Percentiles rank a stretch among this genome's conserved stretches.
Evolutionary conservation across 1,140 invertebrate genomes (phyloP).

Genomic region (Drosophila trapezifrons): DNA sequence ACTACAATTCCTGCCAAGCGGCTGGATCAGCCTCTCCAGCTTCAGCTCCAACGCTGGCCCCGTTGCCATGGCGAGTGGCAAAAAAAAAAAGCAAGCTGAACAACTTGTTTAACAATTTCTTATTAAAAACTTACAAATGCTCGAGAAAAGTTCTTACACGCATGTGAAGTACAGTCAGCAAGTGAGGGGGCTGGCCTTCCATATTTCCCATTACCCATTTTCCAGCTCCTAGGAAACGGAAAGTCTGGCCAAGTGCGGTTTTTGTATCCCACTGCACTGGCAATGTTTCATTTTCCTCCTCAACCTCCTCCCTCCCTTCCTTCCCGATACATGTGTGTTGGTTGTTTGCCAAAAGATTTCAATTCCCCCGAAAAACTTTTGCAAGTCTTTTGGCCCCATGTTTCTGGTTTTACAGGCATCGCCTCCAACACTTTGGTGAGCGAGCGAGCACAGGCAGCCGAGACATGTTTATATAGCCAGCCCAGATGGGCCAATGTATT

Average conservation of each 20-base stretch:
- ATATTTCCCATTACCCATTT: not conserved
- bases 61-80: slow-evolving; percentile 22
- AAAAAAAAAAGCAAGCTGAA: slow-evolving; percentile 46
- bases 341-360: slow-evolving; percentile 70
- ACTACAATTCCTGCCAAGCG: slow-evolving; percentile 67
- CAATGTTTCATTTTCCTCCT: slow-evolving; percentile 54
- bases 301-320: not conserved
- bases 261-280: slow-evolving; percentile 53
- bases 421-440: slow-evolving; percentile 48
- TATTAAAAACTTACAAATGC: slow-evolving; percentile 75
- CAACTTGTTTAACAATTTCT: slow-evolving; percentile 80
- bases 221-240: slow-evolving; percentile 24
- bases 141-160: slow-evolving; percentile 63
- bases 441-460: slow-evolving; percentile 29
- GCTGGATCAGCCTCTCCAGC: slow-evolving; percentile 6
- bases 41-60: not conserved
- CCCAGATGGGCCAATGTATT: slow-evolving; percentile 58
- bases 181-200: too few relatives aligned
- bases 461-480: slow-evolving; percentile 56
- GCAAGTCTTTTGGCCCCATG: slow-evolving; percentile 69
- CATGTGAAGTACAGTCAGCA: slow-evolving; percentile 49
- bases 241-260: slow-evolving; percentile 67
- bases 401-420: slow-evolving; percentile 63
- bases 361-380: slow-evolving; percentile 74
- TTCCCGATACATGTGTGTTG: slow-evolving; percentile 1